Evolutionary conservation across 2,797 vertebrate genomes (phyloP), one percentile per base, ranked within the genome.

Genomic region (Sphenodon punctatus): DNA sequence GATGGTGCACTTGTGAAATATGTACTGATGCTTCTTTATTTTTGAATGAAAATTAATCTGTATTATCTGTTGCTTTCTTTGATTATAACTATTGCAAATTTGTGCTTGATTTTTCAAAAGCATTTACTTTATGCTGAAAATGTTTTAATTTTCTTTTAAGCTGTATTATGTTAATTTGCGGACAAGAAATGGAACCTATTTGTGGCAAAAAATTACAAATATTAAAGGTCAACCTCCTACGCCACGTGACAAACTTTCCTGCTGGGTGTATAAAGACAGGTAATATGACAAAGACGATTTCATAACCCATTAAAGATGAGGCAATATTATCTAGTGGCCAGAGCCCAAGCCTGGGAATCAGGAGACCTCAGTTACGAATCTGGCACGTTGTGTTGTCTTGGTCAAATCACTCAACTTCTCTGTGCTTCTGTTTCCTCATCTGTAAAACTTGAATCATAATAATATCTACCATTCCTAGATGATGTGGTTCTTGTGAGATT

Each of bases 221-320:
- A 94, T 93, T 89, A 92, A 90, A 39, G 97, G 97, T 43, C 95
- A 95, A 7, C 94, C 97, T 76, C 98, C 98, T 7, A 98, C 98
- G 38, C 97, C 97, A 59, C 96, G 98, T 88, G 98, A 99, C 94
- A 99, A 99, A 84, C 96, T 98, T 72, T 98, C 97, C 90, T 99
- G 97, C 94, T 99, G 98, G 98, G 96, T 98, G 67, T 95, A 99
- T 85, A 95, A 97, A 77, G 94, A 96, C 94, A 95, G 94, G 96
- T 96, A 95, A 93, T 75, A 7, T 22, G 3, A 71, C 39, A 53
- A 53, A 81, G 65, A 55, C 23, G 34, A 38, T 66, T 46, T 88
- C 49, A 9, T 71, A 78, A 56, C 39, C 61, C 60, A 53, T 36
- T 77, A 14, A 69, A n/a, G 75, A 67, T 75, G 78, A 80, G 41